Evolutionary conservation across 2,888 invertebrate genomes (phyloP), one percentile per base, ranked within the genome.

Genomic region (Carpatolechia fugitivella): DNA sequence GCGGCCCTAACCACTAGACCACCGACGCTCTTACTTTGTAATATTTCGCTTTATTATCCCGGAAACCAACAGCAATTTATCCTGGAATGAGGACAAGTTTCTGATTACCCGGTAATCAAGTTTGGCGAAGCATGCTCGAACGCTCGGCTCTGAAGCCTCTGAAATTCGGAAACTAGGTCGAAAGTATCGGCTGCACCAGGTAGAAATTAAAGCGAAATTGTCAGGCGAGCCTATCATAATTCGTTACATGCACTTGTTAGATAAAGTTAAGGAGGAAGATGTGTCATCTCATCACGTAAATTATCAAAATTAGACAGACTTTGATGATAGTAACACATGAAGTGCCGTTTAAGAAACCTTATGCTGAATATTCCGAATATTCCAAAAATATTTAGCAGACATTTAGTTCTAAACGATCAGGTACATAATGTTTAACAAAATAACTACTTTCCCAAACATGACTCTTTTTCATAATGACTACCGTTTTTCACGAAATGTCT

Each of bases 151-250:
- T 14, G 38, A 38, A 38, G 30, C 35, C 35, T 41, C 41, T 4
- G 41, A 20, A 44, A n/a, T 18, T 41, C 29, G 13, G 44, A 29
- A 44, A 44, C 29, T 44, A 29, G 44, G 44, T n/a, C 44, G 44
- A 7, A 11, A 11, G 10, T 33, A 44, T 44, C 40, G 18, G 29
- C n/a, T 44, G 44, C 44, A n/a, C n/a, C n/a, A 44, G 44, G 33
- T n/a, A 11, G 33, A 29, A 44, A 44, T 44, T 44, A 44, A 44
- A 20, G 24, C 29, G 44, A 44, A 44, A 49, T n/a, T 56, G 40
- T 47, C 57, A 60, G 51, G 55, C 56, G 35, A 56, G 56, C 38
- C 13, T 20, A n/a, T 44, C 49, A 59, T 59, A n/a, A n/a, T 53
- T 55, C 52, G 40, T 56, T 53, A 56, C 52, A 36, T 35, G 51